Conservation (phyloP, 1,140 invertebrate species). For the Delia radicum region DNA sequence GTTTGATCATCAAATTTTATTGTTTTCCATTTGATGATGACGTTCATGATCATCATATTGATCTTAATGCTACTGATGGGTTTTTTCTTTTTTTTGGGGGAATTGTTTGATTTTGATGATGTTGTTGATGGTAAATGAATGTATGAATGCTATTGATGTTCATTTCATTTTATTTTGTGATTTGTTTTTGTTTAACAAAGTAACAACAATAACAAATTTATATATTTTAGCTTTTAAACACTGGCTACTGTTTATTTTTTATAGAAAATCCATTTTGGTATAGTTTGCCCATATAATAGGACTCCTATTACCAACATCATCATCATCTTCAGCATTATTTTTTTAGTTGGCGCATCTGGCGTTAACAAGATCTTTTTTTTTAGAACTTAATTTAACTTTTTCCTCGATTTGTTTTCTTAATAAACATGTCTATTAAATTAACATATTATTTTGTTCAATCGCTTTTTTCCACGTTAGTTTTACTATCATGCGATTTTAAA, state of each 20-base stretch:
- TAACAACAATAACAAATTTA: not conserved
- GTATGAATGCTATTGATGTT: not conserved
- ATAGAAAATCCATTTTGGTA: not conserved
- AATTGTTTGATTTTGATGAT: not conserved
- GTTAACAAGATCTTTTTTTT: too few relatives aligned
- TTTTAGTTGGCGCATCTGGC: not conserved
- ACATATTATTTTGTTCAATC: not conserved
- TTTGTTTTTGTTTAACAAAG: not conserved
- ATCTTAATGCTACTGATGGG: not conserved
- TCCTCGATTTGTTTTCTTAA: not conserved
- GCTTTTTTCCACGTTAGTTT: not conserved
- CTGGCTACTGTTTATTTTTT: not conserved
- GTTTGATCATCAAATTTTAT: slow-evolving; percentile 23
- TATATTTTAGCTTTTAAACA: not conserved
- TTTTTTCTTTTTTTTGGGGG: not conserved
- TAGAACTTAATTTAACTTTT: not conserved
- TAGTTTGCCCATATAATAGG: not conserved
- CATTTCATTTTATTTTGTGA: not conserved
- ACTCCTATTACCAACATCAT: not conserved
- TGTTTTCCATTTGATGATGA: slow-evolving; percentile 18
- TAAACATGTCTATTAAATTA: slow-evolving; percentile 2
- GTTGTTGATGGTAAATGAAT: not conserved
- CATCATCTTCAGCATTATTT: not conserved
- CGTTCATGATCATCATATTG: not conserved
- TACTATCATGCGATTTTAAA: slow-evolving; percentile 2